Percentiles rank a stretch among this genome's conserved stretches.
Conservation (phyloP, 2,113 vertebrate genomes). For the Struthio camelus region DNA sequence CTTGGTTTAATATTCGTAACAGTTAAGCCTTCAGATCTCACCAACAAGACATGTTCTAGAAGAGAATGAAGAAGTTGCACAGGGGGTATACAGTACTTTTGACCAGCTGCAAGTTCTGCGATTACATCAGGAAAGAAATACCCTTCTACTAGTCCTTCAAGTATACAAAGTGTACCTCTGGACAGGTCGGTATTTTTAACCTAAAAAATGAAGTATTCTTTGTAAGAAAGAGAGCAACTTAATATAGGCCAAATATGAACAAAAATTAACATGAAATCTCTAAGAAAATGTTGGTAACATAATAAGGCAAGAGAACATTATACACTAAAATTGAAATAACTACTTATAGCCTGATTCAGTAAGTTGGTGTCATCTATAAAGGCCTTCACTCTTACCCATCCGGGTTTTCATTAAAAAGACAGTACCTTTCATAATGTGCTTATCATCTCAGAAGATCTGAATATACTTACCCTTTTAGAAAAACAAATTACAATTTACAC, state of each 20-base stretch:
- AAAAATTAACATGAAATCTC: background rate
- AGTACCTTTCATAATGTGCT: background rate
- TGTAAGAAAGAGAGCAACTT: background rate
- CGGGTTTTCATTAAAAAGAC: background rate
- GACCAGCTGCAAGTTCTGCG: slow-evolving; percentile 80
- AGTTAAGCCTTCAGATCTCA: slow-evolving; percentile 54
- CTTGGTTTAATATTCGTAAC: background rate
- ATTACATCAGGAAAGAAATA: slow-evolving; percentile 84
- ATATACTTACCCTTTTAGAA: background rate
- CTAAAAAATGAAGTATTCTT: slow-evolving; percentile 50
- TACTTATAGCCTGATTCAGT: background rate
- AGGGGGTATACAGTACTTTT: slow-evolving; percentile 82
- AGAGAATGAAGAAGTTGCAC: slow-evolving; percentile 80
- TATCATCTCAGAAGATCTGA: background rate
- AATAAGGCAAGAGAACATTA: background rate
- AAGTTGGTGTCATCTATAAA: background rate
- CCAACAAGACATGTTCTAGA: slow-evolving; percentile 83
- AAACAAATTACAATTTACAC: background rate
- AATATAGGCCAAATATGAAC: background rate
- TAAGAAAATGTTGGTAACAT: background rate
- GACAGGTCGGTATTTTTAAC: slow-evolving; percentile 51
- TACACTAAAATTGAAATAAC: background rate
- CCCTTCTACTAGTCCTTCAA: slow-evolving; percentile 78
- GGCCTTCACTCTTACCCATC: background rate
- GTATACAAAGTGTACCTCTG: slow-evolving; percentile 31